Conservation (phyloP, 2,113 vertebrate genomes). For the Talpa occidentalis region DNA sequence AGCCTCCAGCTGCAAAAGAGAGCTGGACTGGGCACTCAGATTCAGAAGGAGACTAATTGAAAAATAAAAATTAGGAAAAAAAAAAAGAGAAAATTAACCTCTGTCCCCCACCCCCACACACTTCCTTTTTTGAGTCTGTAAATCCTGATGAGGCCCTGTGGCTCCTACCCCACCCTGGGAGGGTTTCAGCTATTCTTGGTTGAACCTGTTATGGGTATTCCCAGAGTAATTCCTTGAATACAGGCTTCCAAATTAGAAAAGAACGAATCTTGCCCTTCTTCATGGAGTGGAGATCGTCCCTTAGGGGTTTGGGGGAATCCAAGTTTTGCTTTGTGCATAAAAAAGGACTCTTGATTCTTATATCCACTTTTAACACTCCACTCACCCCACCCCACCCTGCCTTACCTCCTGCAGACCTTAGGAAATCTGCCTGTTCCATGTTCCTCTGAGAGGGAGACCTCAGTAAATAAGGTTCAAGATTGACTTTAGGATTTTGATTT, state of each 20-base stretch:
- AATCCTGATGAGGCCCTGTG: rapidly evolving
- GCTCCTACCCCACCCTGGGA: background rate
- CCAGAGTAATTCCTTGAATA: background rate
- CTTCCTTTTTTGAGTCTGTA: background rate
- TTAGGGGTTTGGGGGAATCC: background rate
- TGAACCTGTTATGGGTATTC: background rate
- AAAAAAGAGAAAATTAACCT: background rate
- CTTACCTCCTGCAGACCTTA: background rate
- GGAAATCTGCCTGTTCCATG: no score
- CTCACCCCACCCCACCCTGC: rapidly evolving
- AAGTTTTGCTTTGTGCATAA: background rate
- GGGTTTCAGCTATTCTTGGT: background rate
- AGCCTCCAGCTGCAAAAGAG: background rate
- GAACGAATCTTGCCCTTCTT: background rate
- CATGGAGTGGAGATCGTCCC: background rate
- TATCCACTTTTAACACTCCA: background rate
- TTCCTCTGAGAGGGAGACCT: background rate
- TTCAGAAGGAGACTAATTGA: background rate
- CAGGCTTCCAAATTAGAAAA: background rate
- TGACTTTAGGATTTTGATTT: background rate
- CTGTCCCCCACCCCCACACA: background rate
- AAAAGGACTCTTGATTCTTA: background rate
- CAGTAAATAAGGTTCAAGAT: background rate
- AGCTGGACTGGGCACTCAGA: background rate
- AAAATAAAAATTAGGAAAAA: background rate